Conservation (phyloP, 2,888 invertebrate genomes). For the Drosophila mayaguana region DNA sequence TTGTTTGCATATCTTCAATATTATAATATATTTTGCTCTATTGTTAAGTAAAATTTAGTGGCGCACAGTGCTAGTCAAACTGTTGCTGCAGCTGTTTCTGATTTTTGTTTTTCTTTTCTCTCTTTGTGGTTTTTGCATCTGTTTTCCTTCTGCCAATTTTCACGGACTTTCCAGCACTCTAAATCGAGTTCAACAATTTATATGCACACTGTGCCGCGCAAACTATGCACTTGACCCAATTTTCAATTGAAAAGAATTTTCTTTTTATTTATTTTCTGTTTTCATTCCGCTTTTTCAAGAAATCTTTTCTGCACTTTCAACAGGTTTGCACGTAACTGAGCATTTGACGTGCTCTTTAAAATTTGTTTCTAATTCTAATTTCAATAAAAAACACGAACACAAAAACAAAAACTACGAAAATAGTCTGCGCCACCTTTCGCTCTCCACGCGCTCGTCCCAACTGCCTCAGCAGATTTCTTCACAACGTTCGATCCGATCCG, state of each 20-base stretch:
- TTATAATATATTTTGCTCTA: background rate
- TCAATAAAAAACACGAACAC: background rate
- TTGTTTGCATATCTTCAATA: background rate
- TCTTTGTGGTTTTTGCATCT: constrained; percentile 52
- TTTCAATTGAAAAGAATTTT: constrained; percentile 6
- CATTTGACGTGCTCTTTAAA: constrained; percentile 21
- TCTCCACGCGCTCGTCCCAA: constrained; percentile 42
- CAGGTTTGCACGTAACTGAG: constrained; percentile 22
- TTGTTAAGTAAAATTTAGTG: too few relatives aligned
- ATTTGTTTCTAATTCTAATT: constrained; percentile 25
- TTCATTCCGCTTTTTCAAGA: background rate
- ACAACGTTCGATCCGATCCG: constrained; percentile 17
- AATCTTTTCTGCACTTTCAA: constrained; percentile 6
- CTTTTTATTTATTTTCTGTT: background rate
- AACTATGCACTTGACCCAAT: constrained; percentile 64
- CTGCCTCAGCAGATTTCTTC: constrained; percentile 50
- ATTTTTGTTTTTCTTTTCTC: constrained; percentile 1
- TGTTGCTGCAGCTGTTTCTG: constrained; percentile 29
- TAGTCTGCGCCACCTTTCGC: constrained; percentile 61
- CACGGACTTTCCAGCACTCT: constrained; percentile 35
- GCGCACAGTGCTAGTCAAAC: constrained; percentile 34
- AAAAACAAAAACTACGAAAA: constrained; percentile 53
- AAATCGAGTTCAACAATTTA: constrained; percentile 29
- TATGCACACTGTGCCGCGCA: constrained; percentile 24
- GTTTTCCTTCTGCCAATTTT: constrained; percentile 56